A percentile compares a stretch with the other conserved stretches of the same genome.
phyloP scores from a whole-genome alignment of 2,888 invertebrate species.

The Caenorhabditis virilis region DNA sequence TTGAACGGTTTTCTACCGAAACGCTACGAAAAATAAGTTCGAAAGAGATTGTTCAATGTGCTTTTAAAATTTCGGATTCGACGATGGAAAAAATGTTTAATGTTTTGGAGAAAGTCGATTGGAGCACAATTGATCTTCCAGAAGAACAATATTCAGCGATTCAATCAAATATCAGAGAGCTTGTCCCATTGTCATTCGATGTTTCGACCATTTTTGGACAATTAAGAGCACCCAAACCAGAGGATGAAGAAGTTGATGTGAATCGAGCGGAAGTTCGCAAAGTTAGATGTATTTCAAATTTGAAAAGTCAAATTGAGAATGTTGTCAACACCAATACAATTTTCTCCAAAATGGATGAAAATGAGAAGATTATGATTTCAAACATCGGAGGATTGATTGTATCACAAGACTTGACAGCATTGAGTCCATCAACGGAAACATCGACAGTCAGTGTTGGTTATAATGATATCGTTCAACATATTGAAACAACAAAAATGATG shows the following conservation, averaged over 20 bases:
- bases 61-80: not conserved
- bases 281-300: not conserved
- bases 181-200: conserved; percentile 9
- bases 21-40: not conserved
- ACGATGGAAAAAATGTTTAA: conserved; percentile 10
- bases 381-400: conserved; percentile 13
- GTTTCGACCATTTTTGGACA: conserved; percentile 18
- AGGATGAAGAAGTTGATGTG: not conserved
- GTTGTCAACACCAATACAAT: conserved; percentile 4
- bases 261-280: not conserved
- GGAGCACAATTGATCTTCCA: conserved; percentile 15
- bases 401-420: conserved; percentile 17
- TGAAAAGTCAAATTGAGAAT: conserved; percentile 6
- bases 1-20: not conserved
- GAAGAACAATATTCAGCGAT: conserved; percentile 6
- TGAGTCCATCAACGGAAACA: not conserved
- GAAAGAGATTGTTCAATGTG: not conserved
- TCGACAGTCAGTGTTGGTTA: not conserved
- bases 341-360: not conserved
- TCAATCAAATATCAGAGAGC: conserved; percentile 5
- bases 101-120: conserved; percentile 22
- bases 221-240: conserved; percentile 8
- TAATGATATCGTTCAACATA: not conserved
- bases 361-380: conserved; percentile 7
- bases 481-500: not conserved